A percentile compares a stretch with the other conserved stretches of the same genome.
Evolutionary conservation across 1,140 invertebrate genomes (phyloP).

Genomic region (Helicorthomorpha holstii): DNA sequence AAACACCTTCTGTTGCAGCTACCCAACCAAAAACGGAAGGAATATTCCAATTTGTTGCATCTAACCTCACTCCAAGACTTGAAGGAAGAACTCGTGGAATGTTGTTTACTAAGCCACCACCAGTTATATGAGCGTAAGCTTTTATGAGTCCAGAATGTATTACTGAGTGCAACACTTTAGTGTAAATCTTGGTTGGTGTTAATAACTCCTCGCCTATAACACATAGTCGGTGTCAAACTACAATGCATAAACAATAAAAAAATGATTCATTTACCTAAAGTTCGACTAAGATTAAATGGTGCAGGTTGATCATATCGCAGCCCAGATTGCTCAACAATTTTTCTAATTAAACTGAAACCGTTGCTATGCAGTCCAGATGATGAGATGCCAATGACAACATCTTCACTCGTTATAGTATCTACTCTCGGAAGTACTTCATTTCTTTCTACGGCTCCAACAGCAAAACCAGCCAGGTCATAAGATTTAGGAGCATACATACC

Average conservation of each 20-base stretch:
- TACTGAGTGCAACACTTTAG: slow-evolving; percentile 1
- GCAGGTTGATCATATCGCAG: background rate
- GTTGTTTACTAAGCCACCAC: slow-evolving; percentile 84
- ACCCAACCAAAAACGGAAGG: slow-evolving; percentile 47
- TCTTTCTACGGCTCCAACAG: slow-evolving; percentile 75
- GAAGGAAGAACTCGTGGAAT: slow-evolving; percentile 62
- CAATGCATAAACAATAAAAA: background rate
- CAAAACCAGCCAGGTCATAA: slow-evolving; percentile 91
- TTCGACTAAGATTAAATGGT: background rate
- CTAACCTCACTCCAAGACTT: slow-evolving; percentile 42
- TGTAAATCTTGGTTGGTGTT: background rate
- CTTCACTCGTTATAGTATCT: slow-evolving; percentile 30
- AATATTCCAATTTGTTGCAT: slow-evolving; percentile 56
- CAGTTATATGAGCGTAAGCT: slow-evolving; percentile 70
- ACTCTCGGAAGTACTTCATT: slow-evolving; percentile 39
- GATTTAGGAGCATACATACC: slow-evolving; percentile 71
- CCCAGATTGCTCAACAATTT: slow-evolving; percentile 19
- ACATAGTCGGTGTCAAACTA: background rate
- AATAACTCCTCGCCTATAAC: background rate
- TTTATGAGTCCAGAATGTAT: background rate
- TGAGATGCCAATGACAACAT: slow-evolving; percentile 68
- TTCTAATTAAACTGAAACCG: slow-evolving; percentile 84
- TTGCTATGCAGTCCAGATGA: slow-evolving; percentile 89
- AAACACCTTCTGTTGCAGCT: slow-evolving; percentile 39
- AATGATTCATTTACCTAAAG: background rate